Base-by-base conservation (phyloP, 1,140 invertebrate species). In the Nasonia vitripennis region DNA sequence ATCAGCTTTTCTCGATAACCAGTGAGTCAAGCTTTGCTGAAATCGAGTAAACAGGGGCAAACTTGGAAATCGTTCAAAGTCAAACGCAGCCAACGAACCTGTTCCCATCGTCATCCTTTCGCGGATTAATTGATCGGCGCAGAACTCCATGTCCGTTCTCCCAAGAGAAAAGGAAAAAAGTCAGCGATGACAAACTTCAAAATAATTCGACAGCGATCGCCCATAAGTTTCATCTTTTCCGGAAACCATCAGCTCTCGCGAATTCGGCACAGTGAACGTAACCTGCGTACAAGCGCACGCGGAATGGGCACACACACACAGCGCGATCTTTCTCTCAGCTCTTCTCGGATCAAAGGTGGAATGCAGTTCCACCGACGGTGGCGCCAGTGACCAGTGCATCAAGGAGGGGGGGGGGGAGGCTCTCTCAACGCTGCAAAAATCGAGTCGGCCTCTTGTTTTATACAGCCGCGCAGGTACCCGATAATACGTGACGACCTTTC, bases 301-400 rank as follows among this genome's bases (percentile, higher is more conserved):
- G 10, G 10, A 62, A 62, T 62, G 55, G 55, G 55, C 4, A 62
- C 55, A 62, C 27, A 62, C 27, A 23, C 31, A 70, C 1, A 27
- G 27, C 27, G 4, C 62, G 62, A 68, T 80, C 20, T 20, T 45
- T n/a, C 77, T 78, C 78, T 68, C 27, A 20, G 7, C 17, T 55
- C 34, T 48, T 34, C 27, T 27, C 20, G 45, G 81, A 75, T 82
- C 31, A 48, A 74, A 75, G 71, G 11, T 75, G 81, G 81, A 82
- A 82, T 82, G 81, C 51, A 82, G 71, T 82, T 75, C 51, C 74
- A 75, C 81, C 71, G 45, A 4, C 67, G 14, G 37, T 9, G 51
- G 71, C 81, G 81, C 81, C 81, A 82, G 71, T 41, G 80, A 62
- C 45, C 20, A 14, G 7, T 20, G 41, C 0, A 48, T 5, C 17